phyloP scores from a whole-genome alignment of 2,888 invertebrate genomes.

The Archips crataeganus region DNA sequence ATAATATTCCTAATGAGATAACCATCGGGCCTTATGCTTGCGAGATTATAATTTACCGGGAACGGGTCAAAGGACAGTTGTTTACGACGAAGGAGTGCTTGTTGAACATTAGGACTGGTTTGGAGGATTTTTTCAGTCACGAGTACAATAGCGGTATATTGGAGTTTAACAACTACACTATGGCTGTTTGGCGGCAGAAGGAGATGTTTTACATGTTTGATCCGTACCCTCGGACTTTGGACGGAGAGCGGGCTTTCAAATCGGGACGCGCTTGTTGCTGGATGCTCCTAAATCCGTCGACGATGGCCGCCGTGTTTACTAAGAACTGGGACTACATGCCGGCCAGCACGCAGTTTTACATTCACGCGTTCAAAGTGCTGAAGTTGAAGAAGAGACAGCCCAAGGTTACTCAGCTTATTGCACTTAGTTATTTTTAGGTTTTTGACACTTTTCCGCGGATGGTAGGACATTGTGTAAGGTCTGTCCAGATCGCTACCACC shows the following conservation, averaged over 20 bases:
- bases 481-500: no score
- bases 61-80: conserved; percentile 77
- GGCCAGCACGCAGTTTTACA: conserved; percentile 77
- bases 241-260: conserved; percentile 82
- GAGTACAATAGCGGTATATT: conserved; percentile 82
- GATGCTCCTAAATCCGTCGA: conserved; percentile 86
- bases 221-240: conserved; percentile 87
- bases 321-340: conserved; percentile 83
- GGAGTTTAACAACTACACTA: conserved; percentile 85
- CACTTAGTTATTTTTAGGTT: not conserved
- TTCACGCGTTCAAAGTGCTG: conserved; percentile 87
- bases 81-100: conserved; percentile 82
- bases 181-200: conserved; percentile 88
- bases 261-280: conserved; percentile 87
- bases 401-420: conserved; percentile 59
- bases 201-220: conserved; percentile 88
- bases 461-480: no score
- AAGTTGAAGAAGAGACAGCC: conserved; percentile 77
- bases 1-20: conserved; percentile 85
- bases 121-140: conserved; percentile 83
- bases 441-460: not conserved
- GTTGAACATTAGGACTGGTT: conserved; percentile 76
- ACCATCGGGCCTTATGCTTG: conserved; percentile 84
- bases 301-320: conserved; percentile 82
- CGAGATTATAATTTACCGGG: conserved; percentile 85